Percentiles rank a stretch among this genome's conserved stretches.
Conservation (phyloP, 2,113 vertebrate genomes). For the Gopherus flavomarginatus region DNA sequence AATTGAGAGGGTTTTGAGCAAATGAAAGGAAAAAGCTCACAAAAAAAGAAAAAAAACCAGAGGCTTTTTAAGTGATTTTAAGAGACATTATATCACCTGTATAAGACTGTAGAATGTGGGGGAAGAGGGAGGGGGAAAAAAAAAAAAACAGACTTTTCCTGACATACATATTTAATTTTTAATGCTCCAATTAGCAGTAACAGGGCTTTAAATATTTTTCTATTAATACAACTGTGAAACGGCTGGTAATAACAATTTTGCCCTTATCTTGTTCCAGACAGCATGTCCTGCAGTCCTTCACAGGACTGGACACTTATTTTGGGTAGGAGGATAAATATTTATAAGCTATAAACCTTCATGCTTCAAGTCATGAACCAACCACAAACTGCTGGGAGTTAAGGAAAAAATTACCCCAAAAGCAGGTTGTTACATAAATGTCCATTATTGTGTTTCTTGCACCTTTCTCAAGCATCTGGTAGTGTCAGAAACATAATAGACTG, state of each 20-base stretch:
- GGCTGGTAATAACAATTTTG: neutral
- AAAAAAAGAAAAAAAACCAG: neutral
- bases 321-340: neutral
- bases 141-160: neutral
- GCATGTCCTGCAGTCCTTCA: neutral
- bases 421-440: too few species aligned
- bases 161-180: neutral
- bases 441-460: neutral
- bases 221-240: neutral
- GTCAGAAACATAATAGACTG: neutral
- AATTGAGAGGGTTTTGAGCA: neutral
- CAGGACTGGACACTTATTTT: neutral
- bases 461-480: neutral
- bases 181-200: neutral
- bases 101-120: neutral
- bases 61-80: neutral
- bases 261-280: neutral
- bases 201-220: slow-evolving; percentile 7
- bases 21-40: neutral
- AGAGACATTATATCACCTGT: neutral
- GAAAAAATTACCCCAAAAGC: neutral
- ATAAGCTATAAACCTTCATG: neutral
- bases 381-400: fast-evolving
- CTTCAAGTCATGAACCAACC: neutral
- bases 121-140: too few species aligned